phyloP scores from a whole-genome alignment of 2,113 vertebrate genomes.

The Zeus faber region DNA sequence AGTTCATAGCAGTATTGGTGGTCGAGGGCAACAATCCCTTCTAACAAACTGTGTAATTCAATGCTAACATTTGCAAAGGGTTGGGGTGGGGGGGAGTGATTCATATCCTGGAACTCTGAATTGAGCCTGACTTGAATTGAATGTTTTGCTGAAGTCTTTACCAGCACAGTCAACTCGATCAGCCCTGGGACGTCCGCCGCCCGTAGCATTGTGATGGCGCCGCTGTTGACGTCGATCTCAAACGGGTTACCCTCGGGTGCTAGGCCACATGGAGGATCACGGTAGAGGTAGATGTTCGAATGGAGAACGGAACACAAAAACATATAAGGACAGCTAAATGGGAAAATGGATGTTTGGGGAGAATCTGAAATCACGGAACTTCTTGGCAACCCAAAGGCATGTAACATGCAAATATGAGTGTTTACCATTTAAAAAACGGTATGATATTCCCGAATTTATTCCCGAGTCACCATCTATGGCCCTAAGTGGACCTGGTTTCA shows the following conservation, averaged over 20 bases:
- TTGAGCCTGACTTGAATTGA: too few species aligned
- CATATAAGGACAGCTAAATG: background rate
- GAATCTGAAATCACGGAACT: too few species aligned
- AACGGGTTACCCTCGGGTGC: conserved; percentile 66
- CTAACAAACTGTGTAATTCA: background rate
- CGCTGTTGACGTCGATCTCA: conserved; percentile 56
- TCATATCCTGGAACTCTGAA: background rate
- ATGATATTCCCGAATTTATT: conserved; percentile 36
- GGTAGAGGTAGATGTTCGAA: background rate
- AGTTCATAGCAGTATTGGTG: background rate
- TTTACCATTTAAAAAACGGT: too few species aligned
- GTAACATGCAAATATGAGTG: too few species aligned
- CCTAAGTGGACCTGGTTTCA: conserved; percentile 75
- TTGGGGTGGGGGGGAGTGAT: too few species aligned
- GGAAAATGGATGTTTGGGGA: background rate
- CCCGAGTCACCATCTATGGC: conserved; percentile 82
- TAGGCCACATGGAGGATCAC: conserved; percentile 44
- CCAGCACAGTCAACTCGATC: conserved; percentile 76
- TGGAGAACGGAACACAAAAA: background rate
- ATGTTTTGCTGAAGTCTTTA: conserved; percentile 44
- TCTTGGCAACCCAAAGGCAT: too few species aligned
- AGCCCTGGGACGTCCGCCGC: conserved; percentile 25
- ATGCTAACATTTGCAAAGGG: too few species aligned
- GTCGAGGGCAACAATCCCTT: background rate
- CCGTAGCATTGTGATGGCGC: conserved; percentile 78